These are phyloP conservation scores for Ischnus inquisitorius DNA, from an alignment of 2,888 invertebrate species.

Conservation along the genomic window DNA sequence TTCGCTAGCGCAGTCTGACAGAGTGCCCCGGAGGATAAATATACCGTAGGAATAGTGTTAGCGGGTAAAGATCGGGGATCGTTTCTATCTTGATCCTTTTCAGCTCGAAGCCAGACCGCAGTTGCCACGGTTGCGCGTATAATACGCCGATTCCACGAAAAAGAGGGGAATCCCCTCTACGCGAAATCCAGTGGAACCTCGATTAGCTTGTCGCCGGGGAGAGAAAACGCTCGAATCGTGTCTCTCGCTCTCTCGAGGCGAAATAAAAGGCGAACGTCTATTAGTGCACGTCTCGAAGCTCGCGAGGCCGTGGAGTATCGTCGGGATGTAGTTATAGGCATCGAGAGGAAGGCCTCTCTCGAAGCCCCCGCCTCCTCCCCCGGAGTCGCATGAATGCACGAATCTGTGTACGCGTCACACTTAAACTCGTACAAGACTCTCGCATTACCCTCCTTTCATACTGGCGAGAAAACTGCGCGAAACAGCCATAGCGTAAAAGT, in stretches of 20 bases:
- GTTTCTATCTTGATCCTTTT: conserved; percentile 24
- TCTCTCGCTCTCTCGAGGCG: not conserved
- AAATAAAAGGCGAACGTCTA: conserved; percentile 33
- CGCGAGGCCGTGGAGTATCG: conserved; percentile 20
- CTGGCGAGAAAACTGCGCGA: conserved; percentile 60
- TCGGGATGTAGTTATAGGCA: not conserved
- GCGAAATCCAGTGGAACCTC: not conserved
- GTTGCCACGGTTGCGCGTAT: not conserved
- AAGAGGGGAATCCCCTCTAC: conserved; percentile 5
- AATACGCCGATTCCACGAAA: not conserved
- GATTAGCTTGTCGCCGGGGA: conserved; percentile 34
- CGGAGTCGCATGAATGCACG: conserved; percentile 17
- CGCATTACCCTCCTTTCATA: conserved; percentile 69
- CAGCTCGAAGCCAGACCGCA: not conserved
- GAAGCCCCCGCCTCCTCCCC: too few species aligned
- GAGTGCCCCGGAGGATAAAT: conserved; percentile 52
- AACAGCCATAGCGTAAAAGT: conserved; percentile 30
- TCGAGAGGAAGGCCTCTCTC: conserved; percentile 37
- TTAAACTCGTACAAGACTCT: conserved; percentile 64
- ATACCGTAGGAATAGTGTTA: conserved; percentile 38
- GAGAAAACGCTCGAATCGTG: conserved; percentile 34
- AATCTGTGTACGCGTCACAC: conserved; percentile 35
- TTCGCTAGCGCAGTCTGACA: conserved; percentile 47
- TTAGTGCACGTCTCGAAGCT: conserved; percentile 5
- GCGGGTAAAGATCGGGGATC: conserved; percentile 35